These are phyloP conservation scores for Chrysemys picta DNA, from an alignment of 2,113 vertebrate genomes.

Conservation along the genomic window DNA sequence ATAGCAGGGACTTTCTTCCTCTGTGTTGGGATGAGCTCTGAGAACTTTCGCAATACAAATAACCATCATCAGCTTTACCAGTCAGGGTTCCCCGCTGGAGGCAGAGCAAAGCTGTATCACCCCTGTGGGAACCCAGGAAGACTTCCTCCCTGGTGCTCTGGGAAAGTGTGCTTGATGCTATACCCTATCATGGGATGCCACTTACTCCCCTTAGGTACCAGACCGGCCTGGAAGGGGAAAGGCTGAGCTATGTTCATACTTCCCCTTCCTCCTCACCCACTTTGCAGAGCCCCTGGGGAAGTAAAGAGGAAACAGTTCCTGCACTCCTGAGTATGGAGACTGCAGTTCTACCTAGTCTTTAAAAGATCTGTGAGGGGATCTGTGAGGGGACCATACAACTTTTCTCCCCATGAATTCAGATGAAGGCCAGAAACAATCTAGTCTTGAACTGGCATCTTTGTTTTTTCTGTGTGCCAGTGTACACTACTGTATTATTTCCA, in stretches of 20 bases:
- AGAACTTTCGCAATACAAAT: not conserved
- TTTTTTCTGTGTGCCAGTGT: not conserved
- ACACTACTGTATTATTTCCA: fast-evolving
- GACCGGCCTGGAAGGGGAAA: fast-evolving
- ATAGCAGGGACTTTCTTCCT: not conserved
- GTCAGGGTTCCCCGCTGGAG: fast-evolving
- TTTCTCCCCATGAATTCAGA: not conserved
- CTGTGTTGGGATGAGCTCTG: not conserved
- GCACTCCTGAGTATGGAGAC: not conserved
- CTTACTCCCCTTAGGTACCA: not conserved
- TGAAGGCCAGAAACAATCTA: not conserved
- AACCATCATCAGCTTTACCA: not conserved
- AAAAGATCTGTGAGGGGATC: not conserved
- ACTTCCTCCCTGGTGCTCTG: not conserved
- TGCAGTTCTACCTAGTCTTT: not conserved
- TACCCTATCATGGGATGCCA: not conserved
- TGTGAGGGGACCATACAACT: not conserved
- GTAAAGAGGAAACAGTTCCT: not conserved
- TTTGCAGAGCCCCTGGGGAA: not conserved
- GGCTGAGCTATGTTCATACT: not conserved
- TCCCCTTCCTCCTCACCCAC: not conserved
- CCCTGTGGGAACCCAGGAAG: not conserved
- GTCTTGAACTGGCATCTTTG: fast-evolving
- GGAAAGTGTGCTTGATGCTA: not conserved
- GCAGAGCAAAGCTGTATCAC: too few species aligned